Base-by-base conservation (phyloP, 2,888 invertebrate genomes). In the Metellina segmentata region DNA sequence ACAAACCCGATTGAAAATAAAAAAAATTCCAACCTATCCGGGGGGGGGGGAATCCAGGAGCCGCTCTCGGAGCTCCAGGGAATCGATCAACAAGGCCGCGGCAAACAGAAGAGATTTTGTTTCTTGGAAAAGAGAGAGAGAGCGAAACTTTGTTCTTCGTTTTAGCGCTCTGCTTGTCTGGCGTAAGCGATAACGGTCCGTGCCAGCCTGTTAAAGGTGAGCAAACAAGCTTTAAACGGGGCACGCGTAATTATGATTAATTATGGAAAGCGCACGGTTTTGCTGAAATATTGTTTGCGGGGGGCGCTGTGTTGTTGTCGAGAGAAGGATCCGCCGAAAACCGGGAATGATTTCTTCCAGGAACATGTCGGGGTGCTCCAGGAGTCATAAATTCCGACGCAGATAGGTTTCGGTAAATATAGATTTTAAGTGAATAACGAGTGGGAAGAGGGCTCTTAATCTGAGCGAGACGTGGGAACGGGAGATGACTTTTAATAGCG, bases 241-340 rank as follows among this genome's bases (percentile, higher is more conserved):
- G 77, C 77, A 34, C 49, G 75, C 81, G 77, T 87, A 87, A 91
- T 91, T 87, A 87, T 91, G 91, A 91, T 91, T 91, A 91, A 91
- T 91, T 91, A 87, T 79, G 79, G 53, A 69, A 52, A 71, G 79
- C 69, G 20, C 77, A 34, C 34, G 20, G 86, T 52, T 61, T 61
- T 61, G 53, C 70, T 13, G 61, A 61, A 69, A 71, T 49, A 82
- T 78, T 69, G 86, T 61, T 48, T 77, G 75, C 11, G 61, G 78
- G n/a, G 61, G 51, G 11, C 19, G 52, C 51, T 77, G 51, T 77
- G 77, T 51, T 77, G 77, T 49, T 69, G 48, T 34, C 34, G 34
- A 16, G 8, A 61, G 81, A 8, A 61, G 52, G 61, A 79, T 77
- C 77, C 77, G 49, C 79, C 20, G 19, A 53, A 69, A 69, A 81